Base-by-base conservation (phyloP, 2,888 invertebrate species). In the Uloborus plumipes region DNA sequence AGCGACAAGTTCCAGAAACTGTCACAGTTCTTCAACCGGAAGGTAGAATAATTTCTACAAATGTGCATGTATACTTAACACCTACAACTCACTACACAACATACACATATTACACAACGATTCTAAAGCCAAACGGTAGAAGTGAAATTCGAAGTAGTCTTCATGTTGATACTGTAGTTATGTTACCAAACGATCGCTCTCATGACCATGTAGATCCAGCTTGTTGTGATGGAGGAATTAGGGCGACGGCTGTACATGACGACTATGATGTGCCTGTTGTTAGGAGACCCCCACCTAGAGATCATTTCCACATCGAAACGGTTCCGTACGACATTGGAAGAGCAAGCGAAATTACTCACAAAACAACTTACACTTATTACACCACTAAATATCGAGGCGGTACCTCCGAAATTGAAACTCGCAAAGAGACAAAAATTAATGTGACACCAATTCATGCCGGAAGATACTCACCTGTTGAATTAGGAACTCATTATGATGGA, bases 61-160 rank as follows among this genome's bases (percentile, higher is more conserved):
- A 82, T 15, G 83, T 70, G 0, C 53, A 73, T 16, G 51, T 78
- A 47, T 72, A 53, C 61, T 95, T 0, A 93, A 95, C 39, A 94
- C 95, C 0, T 2, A 94, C 94, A 89, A 95, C 95, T 0, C 94
- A 94, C 86, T 95, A 92, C 86, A 96, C 96, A 2, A 96, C 96
- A 0, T 96, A 95, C 87, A 96, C 96, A 0, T 96, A 96, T 88
- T 96, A 94, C 87, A 96, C 96, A 14, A 96, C 96, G 0, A 94
- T 96, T 78, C 95, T 95, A 88, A 94, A 94, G 1, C 95, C 95
- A 81, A 93, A 93, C 49, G 94, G 95, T 89, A 95, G 95, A 0
- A 94, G 95, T 88, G n/a, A 39, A 22, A 50, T 84, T 14, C 55
- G 39, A n/a, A 84, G 84, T 47, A 73, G 66, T 64, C 20, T 77